Base-by-base conservation (phyloP, 2,113 vertebrate genomes). In the Oostethus manadensis region DNA sequence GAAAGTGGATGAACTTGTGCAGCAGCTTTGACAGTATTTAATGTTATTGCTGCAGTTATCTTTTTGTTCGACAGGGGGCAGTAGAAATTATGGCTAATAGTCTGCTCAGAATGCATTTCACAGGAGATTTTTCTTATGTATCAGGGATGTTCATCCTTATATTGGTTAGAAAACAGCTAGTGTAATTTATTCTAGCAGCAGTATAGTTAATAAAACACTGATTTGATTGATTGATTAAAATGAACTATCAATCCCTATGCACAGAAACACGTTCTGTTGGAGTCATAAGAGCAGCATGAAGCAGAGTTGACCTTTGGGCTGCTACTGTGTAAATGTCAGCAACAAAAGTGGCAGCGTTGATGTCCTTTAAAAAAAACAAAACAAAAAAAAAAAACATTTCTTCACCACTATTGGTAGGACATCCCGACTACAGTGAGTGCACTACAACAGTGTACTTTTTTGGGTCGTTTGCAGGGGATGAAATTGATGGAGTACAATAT, bases 321-420 rank as follows among this genome's bases (percentile, higher is more conserved):
- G 47, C 63, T 56, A 74, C 74, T 76, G 38, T 33, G 5, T 74
- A 83, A 83, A 80, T 83, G 81, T 79, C 82, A 76, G 71, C 63
- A 71, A 57, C 73, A 74, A 70, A 82, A 73, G 56, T 69, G 76
- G 80, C 78, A 69, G 58, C 73, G 67, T 78, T 13, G 35, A 16
- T 81, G 84, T 73, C 73, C 85, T 89, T 88, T 84, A 66, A 73
- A 77, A 29, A n/a, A n/a, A n/a, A n/a, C n/a, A n/a, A n/a, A n/a
- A n/a, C n/a, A 33, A 33, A 33, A 35, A 35, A 35, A 35, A 35
- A 80, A 74, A 69, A 62, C 60, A 46, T 60, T 23, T 54, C 71
- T 13, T 43, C 54, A 79, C 65, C 42, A 23, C 22, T 14, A 45
- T 48, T 44, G 42, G 64, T 40, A 50, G 56, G 43, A 43, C 17